Percentiles rank a stretch among this genome's conserved stretches.
These are phyloP conservation scores for Molossus molossus DNA, from an alignment of 2,797 vertebrate species.

Conservation along the genomic window DNA sequence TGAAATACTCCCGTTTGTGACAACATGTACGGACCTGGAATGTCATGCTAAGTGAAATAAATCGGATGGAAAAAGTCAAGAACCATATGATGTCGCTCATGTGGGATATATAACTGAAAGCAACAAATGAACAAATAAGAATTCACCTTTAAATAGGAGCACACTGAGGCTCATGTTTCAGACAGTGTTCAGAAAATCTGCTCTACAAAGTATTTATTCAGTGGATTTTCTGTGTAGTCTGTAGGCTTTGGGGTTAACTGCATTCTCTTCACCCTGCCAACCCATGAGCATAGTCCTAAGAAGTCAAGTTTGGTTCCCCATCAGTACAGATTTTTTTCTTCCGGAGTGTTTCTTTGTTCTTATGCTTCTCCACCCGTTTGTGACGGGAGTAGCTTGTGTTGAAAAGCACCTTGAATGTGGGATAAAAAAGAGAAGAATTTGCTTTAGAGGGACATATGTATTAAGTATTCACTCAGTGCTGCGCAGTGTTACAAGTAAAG, in stretches of 20 bases:
- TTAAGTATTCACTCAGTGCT: not conserved
- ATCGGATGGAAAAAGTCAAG: not conserved
- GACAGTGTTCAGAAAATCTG: not conserved
- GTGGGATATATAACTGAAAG: not conserved
- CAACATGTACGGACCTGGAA: not conserved
- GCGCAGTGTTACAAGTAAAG: not conserved
- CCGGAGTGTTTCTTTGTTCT: not conserved
- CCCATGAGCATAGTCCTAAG: not conserved
- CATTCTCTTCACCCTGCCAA: not conserved
- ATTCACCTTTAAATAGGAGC: not conserved
- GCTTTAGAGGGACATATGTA: not conserved
- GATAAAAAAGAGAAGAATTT: constrained; percentile 40
- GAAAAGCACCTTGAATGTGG: constrained; percentile 30
- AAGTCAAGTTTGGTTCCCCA: not conserved
- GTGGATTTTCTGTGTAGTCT: not conserved
- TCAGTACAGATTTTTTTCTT: not conserved
- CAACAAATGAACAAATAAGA: not conserved
- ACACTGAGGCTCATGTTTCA: not conserved
- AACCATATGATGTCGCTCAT: too few relatives aligned
- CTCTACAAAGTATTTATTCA: not conserved
- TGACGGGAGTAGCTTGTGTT: not conserved
- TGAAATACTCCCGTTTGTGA: not conserved
- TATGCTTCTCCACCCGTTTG: constrained; percentile 45
- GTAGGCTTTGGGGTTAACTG: not conserved
- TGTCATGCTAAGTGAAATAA: not conserved